phyloP scores from a whole-genome alignment of 1,140 invertebrate genomes.

The Asbolus verrucosus region DNA sequence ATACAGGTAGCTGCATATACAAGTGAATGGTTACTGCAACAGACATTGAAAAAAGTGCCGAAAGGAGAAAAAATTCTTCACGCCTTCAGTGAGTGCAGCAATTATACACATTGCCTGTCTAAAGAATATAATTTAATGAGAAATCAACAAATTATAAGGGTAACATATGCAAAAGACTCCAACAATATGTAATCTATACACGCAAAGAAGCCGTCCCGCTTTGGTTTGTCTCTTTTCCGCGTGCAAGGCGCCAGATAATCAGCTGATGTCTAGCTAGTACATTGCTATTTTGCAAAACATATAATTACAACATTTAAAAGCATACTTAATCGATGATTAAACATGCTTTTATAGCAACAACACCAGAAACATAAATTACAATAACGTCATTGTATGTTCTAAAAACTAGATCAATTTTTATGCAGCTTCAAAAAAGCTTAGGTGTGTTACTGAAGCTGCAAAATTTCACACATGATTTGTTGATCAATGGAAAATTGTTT shows the following conservation, averaged over 20 bases:
- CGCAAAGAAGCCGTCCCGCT: slow-evolving; percentile 26
- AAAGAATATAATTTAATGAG: slow-evolving; percentile 27
- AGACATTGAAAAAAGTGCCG: slow-evolving; percentile 19
- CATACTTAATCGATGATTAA: slow-evolving; percentile 46
- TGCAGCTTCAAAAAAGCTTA: not conserved
- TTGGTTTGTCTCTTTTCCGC: slow-evolving; percentile 41
- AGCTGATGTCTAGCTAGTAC: slow-evolving; percentile 50
- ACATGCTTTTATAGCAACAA: slow-evolving; percentile 40
- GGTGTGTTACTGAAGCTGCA: not conserved
- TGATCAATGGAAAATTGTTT: slow-evolving; percentile 13
- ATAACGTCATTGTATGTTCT: slow-evolving; percentile 23
- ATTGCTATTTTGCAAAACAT: slow-evolving; percentile 47
- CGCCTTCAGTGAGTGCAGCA: slow-evolving; percentile 1
- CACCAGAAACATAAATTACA: slow-evolving; percentile 33
- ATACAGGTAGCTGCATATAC: no score
- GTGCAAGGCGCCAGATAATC: slow-evolving; percentile 50
- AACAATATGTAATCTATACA: slow-evolving; percentile 33
- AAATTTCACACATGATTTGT: no score
- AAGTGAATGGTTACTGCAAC: no score
- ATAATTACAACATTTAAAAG: slow-evolving; percentile 49
- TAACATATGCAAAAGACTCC: slow-evolving; percentile 32
- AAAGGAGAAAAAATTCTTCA: slow-evolving; percentile 21
- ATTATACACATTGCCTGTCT: not conserved
- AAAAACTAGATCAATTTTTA: slow-evolving; percentile 4
- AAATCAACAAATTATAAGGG: slow-evolving; percentile 19